Conservation (phyloP, 2,888 invertebrate species). For the Drosophila atripex region DNA sequence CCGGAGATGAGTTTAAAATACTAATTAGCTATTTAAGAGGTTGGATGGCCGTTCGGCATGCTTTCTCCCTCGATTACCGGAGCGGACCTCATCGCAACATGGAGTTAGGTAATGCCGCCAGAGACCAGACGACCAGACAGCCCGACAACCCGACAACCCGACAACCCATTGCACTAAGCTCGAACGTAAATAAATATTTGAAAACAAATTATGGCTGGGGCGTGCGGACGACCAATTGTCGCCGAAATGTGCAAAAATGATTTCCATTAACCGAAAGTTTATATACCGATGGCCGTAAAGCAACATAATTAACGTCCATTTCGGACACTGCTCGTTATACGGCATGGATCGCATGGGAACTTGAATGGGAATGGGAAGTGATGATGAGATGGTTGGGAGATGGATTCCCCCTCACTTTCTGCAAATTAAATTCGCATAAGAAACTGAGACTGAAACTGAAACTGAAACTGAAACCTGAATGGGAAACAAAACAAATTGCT, state of each 20-base stretch:
- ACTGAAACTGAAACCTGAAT: slow-evolving; percentile 11
- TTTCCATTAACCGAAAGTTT: slow-evolving; percentile 34
- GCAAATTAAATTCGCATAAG: slow-evolving; percentile 51
- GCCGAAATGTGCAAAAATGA: slow-evolving; percentile 20
- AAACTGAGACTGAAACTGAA: background rate
- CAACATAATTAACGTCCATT: slow-evolving; percentile 31
- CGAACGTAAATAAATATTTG: slow-evolving; percentile 38
- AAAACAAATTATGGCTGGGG: slow-evolving; percentile 37
- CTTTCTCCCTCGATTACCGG: slow-evolving; percentile 33
- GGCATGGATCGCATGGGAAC: too few species aligned
- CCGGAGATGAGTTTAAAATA: background rate
- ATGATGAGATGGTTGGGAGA: background rate
- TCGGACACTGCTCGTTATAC: slow-evolving; percentile 5
- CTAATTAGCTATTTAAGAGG: background rate
- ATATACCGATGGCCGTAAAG: slow-evolving; percentile 3
- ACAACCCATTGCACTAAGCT: slow-evolving; percentile 8
- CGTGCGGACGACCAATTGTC: slow-evolving; percentile 18
- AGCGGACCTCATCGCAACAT: too few species aligned
- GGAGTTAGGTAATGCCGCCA: too few species aligned
- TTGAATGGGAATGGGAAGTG: background rate
- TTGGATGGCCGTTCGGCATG: slow-evolving; percentile 12
- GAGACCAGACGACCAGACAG: too few species aligned
- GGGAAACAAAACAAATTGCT: slow-evolving; percentile 37
- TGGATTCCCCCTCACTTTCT: slow-evolving; percentile 28
- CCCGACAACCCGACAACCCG: too few species aligned